Base-by-base conservation (phyloP, 2,888 invertebrate genomes). In the Pollenia angustigena region DNA sequence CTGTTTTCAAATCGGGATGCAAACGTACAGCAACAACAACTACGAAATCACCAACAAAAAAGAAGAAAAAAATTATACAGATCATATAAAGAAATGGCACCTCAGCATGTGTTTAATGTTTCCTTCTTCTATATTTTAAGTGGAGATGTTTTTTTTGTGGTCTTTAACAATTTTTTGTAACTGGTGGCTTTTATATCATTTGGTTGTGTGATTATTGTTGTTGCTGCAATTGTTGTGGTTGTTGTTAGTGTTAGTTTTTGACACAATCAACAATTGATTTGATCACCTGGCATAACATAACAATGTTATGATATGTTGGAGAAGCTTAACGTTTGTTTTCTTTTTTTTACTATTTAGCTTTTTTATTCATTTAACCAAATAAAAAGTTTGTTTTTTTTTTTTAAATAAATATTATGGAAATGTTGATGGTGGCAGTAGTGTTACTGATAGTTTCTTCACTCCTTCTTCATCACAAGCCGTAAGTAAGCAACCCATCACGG, bases 191-290 rank as follows among this genome's bases (percentile, higher is more conserved):
- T 56, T 42, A 16, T 48, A 42, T 69, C 54, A 71, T 64, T 79
- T 79, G 44, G 18, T 46, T 40, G 75, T 50, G 48, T 82, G 71
- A 46, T 56, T 71, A 48, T 74, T 72, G 76, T 54, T 81, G 72
- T 23, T 83, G 68, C 62, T 81, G 78, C 10, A 46, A 56, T 78
- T 79, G 75, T 72, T 60, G 68, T 62, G 68, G 80, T 75, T 79
- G 78, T 84, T 75, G 81, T 72, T 85, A 62, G 60, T 88, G 87
- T 87, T 87, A 79, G 64, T 71, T 81, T 87, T 89, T 89, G 90
- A 89, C 89, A 90, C 90, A 89, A 89, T 89, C 89, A 89, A 90
- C 90, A 91, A 91, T 92, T 92, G 91, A 92, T 92, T 92, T 90
- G 91, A 91, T 90, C 90, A 90, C 88, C 90, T 89, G 89, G 87